Base-by-base conservation (phyloP, 2,888 invertebrate genomes). In the Micoletzkya japonica region DNA sequence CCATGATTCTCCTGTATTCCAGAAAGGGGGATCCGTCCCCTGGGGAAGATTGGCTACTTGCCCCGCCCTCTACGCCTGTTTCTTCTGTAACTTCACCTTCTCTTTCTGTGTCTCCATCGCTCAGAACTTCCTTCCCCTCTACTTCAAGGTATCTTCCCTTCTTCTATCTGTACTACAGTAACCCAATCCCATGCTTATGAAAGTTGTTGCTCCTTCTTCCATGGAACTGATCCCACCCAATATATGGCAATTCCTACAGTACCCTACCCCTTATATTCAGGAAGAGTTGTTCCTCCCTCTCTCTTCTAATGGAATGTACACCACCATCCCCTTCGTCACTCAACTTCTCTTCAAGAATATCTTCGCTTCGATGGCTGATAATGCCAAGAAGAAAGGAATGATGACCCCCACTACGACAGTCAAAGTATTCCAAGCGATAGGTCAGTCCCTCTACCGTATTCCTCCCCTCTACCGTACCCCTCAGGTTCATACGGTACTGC, bases 401-500 rank as follows among this genome's bases (percentile, higher is more conserved):
- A 14, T 67, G n/a, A 57, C 39, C 24, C 37, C 56, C 17, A 57
- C 56, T 28, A n/a, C 30, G 32, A 39, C 67, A n/a, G 67, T 57
- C 20, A 67, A 67, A 24, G 7, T 36, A 4, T 67, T 67, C 44
- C 67, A 67, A 39, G 56, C 56, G 2, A 32, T 67, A 4, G 57
- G 67, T 67, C 7, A 3, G 68, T 14, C 24, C 0, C 32, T 1
- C 4, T 30, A 28, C 28, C 54, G 4, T 26, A n/a, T 56, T 14
- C 26, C 54, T 10, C 24, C 2, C 24, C 28, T 24, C 54, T 28
- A 28, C 26, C 32, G 4, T 17, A 34, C 36, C 28, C 14, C 20
- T 66, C 57, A 67, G 67, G 56, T 57, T 67, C 67, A 30, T 67
- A 39, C 32, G 67, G 67, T 37, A 30, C 67, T 2, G 4, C 57